A percentile compares a stretch with the other conserved stretches of the same genome.
Conservation (phyloP, 2,113 vertebrate species). For the Phalacrocorax carbo region DNA sequence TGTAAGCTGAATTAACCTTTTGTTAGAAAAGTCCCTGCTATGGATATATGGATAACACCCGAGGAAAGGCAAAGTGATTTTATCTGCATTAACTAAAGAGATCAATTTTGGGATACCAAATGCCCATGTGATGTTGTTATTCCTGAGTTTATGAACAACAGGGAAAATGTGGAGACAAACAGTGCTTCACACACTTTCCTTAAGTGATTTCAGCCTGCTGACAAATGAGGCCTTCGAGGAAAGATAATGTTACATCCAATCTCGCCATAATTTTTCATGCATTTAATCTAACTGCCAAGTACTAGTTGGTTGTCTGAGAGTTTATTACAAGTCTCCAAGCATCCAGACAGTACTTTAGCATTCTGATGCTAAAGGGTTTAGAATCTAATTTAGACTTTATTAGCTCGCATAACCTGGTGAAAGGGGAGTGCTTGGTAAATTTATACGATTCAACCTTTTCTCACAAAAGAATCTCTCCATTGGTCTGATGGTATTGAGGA, state of each 20-base stretch:
- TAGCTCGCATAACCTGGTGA: constrained; percentile 17
- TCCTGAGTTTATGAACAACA: background rate
- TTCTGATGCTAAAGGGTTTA: background rate
- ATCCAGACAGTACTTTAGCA: background rate
- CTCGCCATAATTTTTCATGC: constrained; percentile 1
- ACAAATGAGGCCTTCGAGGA: background rate
- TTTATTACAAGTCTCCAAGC: background rate
- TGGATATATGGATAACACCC: background rate
- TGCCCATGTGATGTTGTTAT: background rate
- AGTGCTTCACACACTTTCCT: background rate
- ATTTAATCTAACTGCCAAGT: constrained; percentile 27
- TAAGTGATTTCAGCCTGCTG: constrained; percentile 2
- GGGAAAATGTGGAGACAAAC: background rate
- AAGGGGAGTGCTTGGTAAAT: background rate
- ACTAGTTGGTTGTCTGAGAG: background rate
- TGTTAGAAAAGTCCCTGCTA: background rate
- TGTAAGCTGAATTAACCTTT: background rate
- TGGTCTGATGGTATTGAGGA: background rate
- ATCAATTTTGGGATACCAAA: background rate
- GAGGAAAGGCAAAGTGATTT: background rate
- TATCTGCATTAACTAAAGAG: background rate
- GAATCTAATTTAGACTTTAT: constrained; percentile 49
- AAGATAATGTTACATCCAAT: background rate
- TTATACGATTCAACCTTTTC: background rate
- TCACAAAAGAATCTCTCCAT: background rate